A percentile compares a stretch with the other conserved stretches of the same genome.
Conservation (phyloP, 64 coral and sea anemone genomes). For the Montipora cactus region DNA sequence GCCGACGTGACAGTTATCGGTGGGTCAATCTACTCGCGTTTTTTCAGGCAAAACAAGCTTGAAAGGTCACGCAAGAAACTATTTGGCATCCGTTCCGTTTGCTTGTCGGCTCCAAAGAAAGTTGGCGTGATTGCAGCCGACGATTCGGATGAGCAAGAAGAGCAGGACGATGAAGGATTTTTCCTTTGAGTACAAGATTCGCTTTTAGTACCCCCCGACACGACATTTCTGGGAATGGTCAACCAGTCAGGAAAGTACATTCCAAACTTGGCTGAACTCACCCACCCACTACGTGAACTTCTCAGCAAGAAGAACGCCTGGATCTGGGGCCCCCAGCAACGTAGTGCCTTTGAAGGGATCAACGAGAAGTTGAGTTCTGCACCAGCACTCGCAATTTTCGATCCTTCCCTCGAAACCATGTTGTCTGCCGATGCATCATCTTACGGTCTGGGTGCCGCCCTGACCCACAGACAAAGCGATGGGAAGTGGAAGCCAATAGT, state of each 20-base stretch:
- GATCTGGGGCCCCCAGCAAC: neutral
- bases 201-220: too few species aligned
- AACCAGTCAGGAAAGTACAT: conserved; percentile 68
- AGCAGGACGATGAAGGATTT: too few species aligned
- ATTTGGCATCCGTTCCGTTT: too few species aligned
- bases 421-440: conserved; percentile 56
- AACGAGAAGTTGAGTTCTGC: conserved; percentile 12
- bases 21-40: too few species aligned
- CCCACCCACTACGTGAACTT: neutral
- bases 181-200: too few species aligned
- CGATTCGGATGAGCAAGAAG: too few species aligned
- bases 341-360: neutral
- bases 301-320: neutral
- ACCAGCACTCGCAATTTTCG: conserved; percentile 51
- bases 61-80: too few species aligned
- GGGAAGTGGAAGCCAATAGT: conserved; percentile 57
- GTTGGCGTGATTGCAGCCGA: too few species aligned
- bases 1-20: too few species aligned
- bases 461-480: conserved; percentile 52
- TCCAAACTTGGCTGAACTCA: neutral
- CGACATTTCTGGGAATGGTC: conserved; percentile 24
- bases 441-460: conserved; percentile 46
- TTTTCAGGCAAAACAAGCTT: too few species aligned
- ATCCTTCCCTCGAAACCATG: conserved; percentile 9
- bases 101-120: too few species aligned